These are phyloP conservation scores for Spisula solida DNA, from an alignment of 2,888 invertebrate genomes.

Conservation along the genomic window DNA sequence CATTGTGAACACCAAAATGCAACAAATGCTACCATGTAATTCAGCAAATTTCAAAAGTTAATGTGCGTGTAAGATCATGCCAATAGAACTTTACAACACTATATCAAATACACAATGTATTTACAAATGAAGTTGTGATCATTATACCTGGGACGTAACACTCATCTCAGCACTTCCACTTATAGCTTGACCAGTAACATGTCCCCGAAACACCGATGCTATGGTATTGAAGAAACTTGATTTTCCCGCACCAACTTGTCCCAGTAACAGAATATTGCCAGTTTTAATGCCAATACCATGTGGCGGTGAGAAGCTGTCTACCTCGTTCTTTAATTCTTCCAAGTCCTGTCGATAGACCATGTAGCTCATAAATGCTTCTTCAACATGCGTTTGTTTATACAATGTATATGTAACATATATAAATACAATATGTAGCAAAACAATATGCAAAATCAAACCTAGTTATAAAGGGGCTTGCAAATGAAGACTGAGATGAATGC, in stretches of 20 bases:
- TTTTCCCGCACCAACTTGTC: constrained; percentile 72
- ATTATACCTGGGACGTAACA: constrained; percentile 18
- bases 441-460: not conserved
- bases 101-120: no score
- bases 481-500: not conserved
- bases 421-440: not conserved
- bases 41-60: no score
- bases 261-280: constrained; percentile 75
- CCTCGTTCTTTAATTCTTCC: constrained; percentile 46
- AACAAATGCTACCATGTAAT: no score
- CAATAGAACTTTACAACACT: no score
- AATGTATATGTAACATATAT: no score
- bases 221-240: constrained; percentile 64
- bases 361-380: not conserved
- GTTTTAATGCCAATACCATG: constrained; percentile 34
- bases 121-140: no score
- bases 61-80: no score
- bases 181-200: constrained; percentile 67
- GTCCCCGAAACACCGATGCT: constrained; percentile 54
- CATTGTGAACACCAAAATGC: no score
- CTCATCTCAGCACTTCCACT: constrained; percentile 76
- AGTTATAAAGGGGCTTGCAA: not conserved
- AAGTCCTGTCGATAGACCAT: constrained; percentile 31
- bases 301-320: constrained; percentile 45
- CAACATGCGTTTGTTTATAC: no score